Evolutionary conservation across 2,797 vertebrate genomes (phyloP).

Genomic region (Mareca penelope): DNA sequence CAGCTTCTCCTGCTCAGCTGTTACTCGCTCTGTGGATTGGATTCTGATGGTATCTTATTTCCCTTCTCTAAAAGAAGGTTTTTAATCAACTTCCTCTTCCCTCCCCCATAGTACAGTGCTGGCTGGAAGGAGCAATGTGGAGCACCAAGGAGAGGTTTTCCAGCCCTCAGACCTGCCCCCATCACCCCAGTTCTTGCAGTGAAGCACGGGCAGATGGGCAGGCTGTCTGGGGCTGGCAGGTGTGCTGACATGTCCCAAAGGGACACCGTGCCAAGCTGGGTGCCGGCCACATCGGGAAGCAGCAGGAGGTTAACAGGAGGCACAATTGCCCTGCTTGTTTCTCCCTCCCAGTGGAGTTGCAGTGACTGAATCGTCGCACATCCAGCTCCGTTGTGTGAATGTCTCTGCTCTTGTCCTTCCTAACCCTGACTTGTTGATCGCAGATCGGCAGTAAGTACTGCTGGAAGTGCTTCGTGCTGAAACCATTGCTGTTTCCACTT

Average conservation of each 20-base stretch:
- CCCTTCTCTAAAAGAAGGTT: background rate
- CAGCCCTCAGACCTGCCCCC: background rate
- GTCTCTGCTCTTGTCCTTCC: background rate
- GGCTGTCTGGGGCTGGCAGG: too few species aligned
- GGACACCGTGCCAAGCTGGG: too few species aligned
- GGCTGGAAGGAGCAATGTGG: background rate
- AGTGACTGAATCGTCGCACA: background rate
- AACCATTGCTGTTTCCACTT: background rate
- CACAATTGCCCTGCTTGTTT: background rate
- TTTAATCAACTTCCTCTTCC: background rate
- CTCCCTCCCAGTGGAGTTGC: background rate
- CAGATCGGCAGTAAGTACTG: background rate
- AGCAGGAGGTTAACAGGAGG: too few species aligned
- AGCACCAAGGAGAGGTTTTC: background rate
- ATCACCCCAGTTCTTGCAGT: too few species aligned
- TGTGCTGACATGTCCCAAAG: too few species aligned
- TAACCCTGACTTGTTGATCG: background rate
- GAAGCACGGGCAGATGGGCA: too few species aligned
- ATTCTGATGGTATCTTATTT: background rate
- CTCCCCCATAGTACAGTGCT: background rate
- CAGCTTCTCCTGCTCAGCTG: background rate
- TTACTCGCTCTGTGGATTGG: background rate
- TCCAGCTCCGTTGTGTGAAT: fast-evolving
- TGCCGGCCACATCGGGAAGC: too few species aligned
- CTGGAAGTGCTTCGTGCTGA: background rate